These are phyloP conservation scores for Oreochromis grahami DNA, from an alignment of 2,797 vertebrate genomes.

Conservation along the genomic window DNA sequence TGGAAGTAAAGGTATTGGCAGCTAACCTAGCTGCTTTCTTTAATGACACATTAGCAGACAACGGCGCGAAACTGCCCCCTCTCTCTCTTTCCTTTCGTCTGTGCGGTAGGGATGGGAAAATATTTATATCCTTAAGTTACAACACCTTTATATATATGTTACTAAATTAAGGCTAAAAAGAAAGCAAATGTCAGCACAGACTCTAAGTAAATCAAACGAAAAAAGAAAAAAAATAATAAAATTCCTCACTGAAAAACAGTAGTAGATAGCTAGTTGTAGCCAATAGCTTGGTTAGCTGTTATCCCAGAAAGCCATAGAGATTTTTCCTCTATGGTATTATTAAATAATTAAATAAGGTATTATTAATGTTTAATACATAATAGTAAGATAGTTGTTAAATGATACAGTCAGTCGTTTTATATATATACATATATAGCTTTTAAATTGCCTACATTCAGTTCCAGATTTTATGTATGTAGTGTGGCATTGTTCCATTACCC, in stretches of 20 bases:
- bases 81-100: neutral
- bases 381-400: neutral
- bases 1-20: neutral
- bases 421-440: neutral
- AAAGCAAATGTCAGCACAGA: neutral
- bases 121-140: neutral
- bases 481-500: neutral
- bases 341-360: neutral
- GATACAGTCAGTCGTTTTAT: neutral
- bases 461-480: neutral
- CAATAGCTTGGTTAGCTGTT: neutral
- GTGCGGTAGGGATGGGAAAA: neutral
- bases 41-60: neutral
- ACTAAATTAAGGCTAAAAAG: neutral
- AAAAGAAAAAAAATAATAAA: neutral
- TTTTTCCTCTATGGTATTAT: neutral
- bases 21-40: neutral
- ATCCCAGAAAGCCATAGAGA: neutral
- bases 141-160: neutral
- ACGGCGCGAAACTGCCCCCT: constrained; percentile 21
- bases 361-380: neutral
- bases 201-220: neutral
- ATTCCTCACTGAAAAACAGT: neutral
- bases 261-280: neutral
- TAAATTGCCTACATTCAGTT: neutral